Base-by-base conservation (phyloP, 2,888 invertebrate species). In the Pollenia angustigena region DNA sequence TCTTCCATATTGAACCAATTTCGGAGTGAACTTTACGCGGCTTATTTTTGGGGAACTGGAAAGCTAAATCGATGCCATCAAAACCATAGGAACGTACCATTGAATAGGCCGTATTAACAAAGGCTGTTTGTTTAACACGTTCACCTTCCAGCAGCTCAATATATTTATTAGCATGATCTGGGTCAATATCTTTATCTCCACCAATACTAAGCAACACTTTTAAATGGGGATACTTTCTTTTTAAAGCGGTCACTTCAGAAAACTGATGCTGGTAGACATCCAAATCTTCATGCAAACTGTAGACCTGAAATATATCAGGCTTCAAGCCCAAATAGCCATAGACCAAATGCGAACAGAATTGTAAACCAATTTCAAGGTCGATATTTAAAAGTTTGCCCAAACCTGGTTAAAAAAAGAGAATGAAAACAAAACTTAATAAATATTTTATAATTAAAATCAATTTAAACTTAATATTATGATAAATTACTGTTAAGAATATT, bases 21-120 rank as follows among this genome's bases (percentile, higher is more conserved):
- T 94, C 94, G 56, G 95, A 94, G 56, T 93, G 96, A 85, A 97
- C 95, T 93, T 97, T 97, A 94, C 97, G 96, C 32, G 97, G 96
- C 92, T 96, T 97, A 88, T 95, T 95, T 72, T 94, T 95, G 1
- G 97, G 96, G 94, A 97, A 97, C 93, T 97, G 96, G 97, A 97
- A 98, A 1, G 96, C 96, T 46, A 98, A 94, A 92, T 98, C 98
- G 58, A 98, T 94, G 1, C 98, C 98, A 92, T 98, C 98, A 89
- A 98, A 98, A 14, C 96, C 96, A 90, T 97, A 96, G 81, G 96
- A 96, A 88, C 96, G 96, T n/a, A 96, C 94, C 56, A 97, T 89
- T 0, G 95, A 93, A 32, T 95, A 95, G 0, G 96, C 96, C 0
- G 97, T 96, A 91, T 96, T 96, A 32, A 97, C 95, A 90, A 97